Conservation (phyloP, 2,888 invertebrate species). For the Hartigia nigra region DNA sequence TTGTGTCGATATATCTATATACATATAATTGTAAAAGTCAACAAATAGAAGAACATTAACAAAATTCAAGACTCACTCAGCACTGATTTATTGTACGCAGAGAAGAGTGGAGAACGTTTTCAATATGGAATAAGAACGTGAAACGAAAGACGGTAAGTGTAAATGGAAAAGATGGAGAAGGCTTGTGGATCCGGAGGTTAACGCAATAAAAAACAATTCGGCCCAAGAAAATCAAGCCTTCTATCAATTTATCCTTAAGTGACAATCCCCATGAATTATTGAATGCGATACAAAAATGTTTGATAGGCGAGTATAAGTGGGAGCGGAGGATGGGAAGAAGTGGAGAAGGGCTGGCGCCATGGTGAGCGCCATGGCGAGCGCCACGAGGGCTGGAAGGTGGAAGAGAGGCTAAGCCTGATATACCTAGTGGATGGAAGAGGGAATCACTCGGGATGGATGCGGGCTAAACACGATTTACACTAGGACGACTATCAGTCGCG, state of each 20-base stretch:
- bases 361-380: conserved; percentile 16
- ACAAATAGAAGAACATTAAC: not conserved
- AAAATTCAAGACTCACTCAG: not conserved
- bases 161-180: not conserved
- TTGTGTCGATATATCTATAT: not conserved
- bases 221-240: conserved; percentile 1
- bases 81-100: not conserved
- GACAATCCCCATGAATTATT: conserved; percentile 51
- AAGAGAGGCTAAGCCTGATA: conserved; percentile 2
- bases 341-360: conserved; percentile 25
- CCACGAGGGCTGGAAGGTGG: conserved; percentile 1
- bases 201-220: not conserved
- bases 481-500: conserved; percentile 34
- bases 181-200: not conserved
- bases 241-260: conserved; percentile 48
- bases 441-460: conserved; percentile 53
- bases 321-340: not conserved
- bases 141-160: not conserved
- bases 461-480: conserved; percentile 63
- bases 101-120: not conserved
- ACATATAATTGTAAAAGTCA: not conserved
- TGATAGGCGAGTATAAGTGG: not conserved
- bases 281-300: conserved; percentile 37
- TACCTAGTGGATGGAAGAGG: conserved; percentile 17
- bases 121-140: not conserved